A percentile compares a stretch with the other conserved stretches of the same genome.
These are phyloP conservation scores for Platycercus adscitus DNA, from an alignment of 2,113 vertebrate genomes.

Conservation along the genomic window DNA sequence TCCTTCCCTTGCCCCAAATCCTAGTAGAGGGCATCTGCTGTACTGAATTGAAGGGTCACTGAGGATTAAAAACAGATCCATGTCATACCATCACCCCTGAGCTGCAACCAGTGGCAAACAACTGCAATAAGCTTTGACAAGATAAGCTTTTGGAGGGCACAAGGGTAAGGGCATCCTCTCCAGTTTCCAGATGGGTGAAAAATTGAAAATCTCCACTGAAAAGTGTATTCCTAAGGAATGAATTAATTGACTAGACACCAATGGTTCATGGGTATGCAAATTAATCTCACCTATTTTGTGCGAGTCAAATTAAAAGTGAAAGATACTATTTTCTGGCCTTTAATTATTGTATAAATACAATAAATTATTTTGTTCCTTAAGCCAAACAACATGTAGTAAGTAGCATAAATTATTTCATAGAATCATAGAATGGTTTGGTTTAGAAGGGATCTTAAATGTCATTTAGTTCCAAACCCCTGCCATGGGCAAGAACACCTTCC, in stretches of 20 bases:
- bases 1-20: neutral
- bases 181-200: neutral
- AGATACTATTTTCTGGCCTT: neutral
- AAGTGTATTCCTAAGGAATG: neutral
- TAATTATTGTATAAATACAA: neutral
- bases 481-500: neutral
- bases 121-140: neutral
- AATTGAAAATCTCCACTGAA: neutral
- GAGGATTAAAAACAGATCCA: neutral
- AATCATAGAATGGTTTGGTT: neutral
- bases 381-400: neutral
- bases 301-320: neutral
- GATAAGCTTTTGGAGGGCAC: neutral
- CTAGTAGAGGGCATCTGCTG: neutral
- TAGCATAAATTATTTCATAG: neutral
- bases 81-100: neutral
- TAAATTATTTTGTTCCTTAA: slow-evolving; percentile 10
- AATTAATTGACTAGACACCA: neutral
- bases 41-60: neutral
- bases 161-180: neutral
- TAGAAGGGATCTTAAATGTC: neutral
- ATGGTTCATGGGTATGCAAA: neutral
- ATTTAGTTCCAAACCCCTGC: neutral
- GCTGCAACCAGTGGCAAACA: neutral
- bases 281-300: neutral